Evolutionary conservation across 2,888 invertebrate genomes (phyloP).

Genomic region (Heliconius aoede): DNA sequence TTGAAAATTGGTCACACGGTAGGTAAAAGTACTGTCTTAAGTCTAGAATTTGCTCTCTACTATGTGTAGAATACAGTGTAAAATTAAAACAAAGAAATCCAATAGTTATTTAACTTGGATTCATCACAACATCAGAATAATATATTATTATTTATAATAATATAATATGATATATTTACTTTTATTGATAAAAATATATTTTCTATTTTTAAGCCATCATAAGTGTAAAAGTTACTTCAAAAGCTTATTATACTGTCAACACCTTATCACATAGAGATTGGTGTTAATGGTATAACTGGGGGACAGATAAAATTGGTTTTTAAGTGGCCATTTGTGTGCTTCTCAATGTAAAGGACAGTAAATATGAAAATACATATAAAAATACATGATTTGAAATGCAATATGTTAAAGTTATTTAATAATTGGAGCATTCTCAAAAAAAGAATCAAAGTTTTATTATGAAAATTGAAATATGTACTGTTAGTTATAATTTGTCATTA

Average conservation of each 20-base stretch:
- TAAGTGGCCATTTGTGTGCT: background rate
- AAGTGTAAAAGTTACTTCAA: background rate
- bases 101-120: no score
- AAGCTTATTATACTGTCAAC: background rate
- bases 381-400: background rate
- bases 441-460: background rate
- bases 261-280: conserved; percentile 6
- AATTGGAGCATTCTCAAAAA: background rate
- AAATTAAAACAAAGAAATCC: no score
- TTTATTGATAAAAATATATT: background rate
- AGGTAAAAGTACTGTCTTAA: no score
- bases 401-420: background rate
- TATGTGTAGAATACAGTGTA: no score
- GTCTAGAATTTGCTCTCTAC: no score
- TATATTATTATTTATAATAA: no score
- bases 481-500: background rate
- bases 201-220: background rate
- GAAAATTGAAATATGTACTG: background rate
- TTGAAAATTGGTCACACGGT: no score
- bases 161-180: no score
- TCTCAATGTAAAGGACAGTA: background rate
- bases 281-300: background rate
- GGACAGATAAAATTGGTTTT: background rate
- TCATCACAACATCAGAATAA: no score
- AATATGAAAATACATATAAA: background rate